Conservation (phyloP, 2,113 vertebrate species). For the Tauraco erythrolophus region DNA sequence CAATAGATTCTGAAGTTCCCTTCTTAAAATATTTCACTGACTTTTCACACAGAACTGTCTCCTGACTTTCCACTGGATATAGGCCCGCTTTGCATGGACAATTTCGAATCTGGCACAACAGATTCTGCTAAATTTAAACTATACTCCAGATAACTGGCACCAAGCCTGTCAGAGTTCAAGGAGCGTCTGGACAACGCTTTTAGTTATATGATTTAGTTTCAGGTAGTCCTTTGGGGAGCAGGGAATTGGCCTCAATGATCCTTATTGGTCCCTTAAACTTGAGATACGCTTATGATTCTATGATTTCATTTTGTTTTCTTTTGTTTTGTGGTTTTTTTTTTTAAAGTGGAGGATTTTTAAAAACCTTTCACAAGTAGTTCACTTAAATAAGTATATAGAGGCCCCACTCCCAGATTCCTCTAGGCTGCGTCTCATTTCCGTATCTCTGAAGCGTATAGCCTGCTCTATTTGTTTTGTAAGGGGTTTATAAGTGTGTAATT, state of each 20-base stretch:
- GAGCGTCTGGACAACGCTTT: no score
- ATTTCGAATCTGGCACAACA: background rate
- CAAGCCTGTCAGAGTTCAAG: no score
- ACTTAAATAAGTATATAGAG: background rate
- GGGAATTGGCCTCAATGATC: no score
- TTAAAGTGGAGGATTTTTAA: no score
- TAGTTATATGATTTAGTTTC: no score
- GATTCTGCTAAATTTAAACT: background rate
- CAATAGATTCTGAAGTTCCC: background rate
- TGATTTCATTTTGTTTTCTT: background rate
- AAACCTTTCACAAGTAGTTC: background rate
- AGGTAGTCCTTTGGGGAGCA: no score
- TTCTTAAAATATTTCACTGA: background rate
- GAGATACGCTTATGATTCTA: no score
- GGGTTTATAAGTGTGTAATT: background rate
- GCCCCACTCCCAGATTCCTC: background rate
- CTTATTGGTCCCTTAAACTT: no score
- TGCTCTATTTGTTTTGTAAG: background rate
- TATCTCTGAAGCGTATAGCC: background rate
- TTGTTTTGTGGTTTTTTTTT: background rate
- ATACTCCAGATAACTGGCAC: background rate
- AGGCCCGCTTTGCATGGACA: background rate
- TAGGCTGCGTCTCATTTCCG: background rate
- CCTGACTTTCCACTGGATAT: background rate
- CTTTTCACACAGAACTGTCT: background rate